These are phyloP conservation scores for Actinia equina DNA, from an alignment of 64 coral and sea anemone species.

Conservation along the genomic window DNA sequence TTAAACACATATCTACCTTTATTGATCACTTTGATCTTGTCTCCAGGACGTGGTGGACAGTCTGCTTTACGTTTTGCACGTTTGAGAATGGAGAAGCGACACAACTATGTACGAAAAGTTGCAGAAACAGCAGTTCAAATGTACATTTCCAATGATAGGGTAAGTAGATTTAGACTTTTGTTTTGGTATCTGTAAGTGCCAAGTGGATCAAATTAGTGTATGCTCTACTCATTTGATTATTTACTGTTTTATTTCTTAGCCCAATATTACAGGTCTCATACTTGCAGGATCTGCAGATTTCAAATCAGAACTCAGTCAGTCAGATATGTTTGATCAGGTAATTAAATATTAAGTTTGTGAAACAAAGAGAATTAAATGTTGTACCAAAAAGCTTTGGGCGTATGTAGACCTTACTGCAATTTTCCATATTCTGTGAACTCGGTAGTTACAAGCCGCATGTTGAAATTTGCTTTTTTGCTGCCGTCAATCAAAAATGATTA, in stretches of 20 bases:
- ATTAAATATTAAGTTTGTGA: background rate
- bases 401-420: too few relatives aligned
- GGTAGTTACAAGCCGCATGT: too few relatives aligned
- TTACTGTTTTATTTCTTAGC: slow-evolving; percentile 40
- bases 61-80: slow-evolving; percentile 99
- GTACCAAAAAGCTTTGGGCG: too few relatives aligned
- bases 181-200: background rate
- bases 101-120: slow-evolving; percentile 98
- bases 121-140: slow-evolving; percentile 96
- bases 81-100: slow-evolving; percentile 95
- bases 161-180: background rate
- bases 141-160: slow-evolving; percentile 89
- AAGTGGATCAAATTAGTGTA: background rate
- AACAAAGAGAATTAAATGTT: background rate
- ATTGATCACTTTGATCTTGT: background rate
- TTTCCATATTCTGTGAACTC: too few relatives aligned
- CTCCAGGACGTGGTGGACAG: slow-evolving; percentile 92
- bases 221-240: background rate
- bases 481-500: too few relatives aligned
- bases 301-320: slow-evolving; percentile 97
- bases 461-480: too few relatives aligned
- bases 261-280: slow-evolving; percentile 95
- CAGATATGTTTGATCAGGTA: slow-evolving; percentile 99
- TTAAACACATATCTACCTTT: background rate
- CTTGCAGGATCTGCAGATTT: slow-evolving; percentile 98